phyloP scores from a whole-genome alignment of 1,140 invertebrate genomes.

The Ptiloglossa arizonensis region DNA sequence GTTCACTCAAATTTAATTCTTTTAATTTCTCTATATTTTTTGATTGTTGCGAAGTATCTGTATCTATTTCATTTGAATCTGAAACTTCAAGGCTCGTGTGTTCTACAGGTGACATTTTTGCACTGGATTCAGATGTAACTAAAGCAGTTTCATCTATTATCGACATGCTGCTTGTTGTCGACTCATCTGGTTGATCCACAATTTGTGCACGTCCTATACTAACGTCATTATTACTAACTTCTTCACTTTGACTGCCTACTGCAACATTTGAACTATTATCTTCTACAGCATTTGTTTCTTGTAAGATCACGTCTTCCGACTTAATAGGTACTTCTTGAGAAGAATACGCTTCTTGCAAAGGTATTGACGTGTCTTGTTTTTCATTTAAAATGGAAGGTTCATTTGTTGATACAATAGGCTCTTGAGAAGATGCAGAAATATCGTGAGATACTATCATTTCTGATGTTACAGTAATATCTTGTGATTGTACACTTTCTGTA shows the following conservation, averaged over 20 bases:
- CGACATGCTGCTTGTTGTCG: slow-evolving; percentile 46
- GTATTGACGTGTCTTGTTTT: slow-evolving; percentile 20
- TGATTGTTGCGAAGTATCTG: slow-evolving; percentile 30
- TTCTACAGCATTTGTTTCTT: slow-evolving; percentile 35
- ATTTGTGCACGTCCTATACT: slow-evolving; percentile 26
- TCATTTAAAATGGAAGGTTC: slow-evolving; percentile 23
- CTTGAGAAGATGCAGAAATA: slow-evolving; percentile 47
- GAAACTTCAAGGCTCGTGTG: slow-evolving; percentile 45
- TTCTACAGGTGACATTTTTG: slow-evolving; percentile 51
- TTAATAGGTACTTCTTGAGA: slow-evolving; percentile 52
- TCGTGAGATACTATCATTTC: slow-evolving; percentile 52
- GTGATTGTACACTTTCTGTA: slow-evolving; percentile 39
- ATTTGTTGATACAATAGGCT: slow-evolving; percentile 46
- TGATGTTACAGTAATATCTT: slow-evolving; percentile 55
- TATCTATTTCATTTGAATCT: slow-evolving; percentile 55
- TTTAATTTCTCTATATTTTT: slow-evolving; percentile 48
- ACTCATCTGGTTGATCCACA: slow-evolving; percentile 34
- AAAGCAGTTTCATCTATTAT: slow-evolving; percentile 57
- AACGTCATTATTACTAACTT: slow-evolving; percentile 19
- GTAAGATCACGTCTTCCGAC: slow-evolving; percentile 32
- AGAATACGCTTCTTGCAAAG: slow-evolving; percentile 50
- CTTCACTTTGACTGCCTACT: not conserved
- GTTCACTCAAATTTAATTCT: slow-evolving; percentile 30
- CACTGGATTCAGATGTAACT: slow-evolving; percentile 57
- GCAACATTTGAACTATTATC: slow-evolving; percentile 6